phyloP scores from a whole-genome alignment of 2,797 vertebrate species.

The Crax fasciolata region DNA sequence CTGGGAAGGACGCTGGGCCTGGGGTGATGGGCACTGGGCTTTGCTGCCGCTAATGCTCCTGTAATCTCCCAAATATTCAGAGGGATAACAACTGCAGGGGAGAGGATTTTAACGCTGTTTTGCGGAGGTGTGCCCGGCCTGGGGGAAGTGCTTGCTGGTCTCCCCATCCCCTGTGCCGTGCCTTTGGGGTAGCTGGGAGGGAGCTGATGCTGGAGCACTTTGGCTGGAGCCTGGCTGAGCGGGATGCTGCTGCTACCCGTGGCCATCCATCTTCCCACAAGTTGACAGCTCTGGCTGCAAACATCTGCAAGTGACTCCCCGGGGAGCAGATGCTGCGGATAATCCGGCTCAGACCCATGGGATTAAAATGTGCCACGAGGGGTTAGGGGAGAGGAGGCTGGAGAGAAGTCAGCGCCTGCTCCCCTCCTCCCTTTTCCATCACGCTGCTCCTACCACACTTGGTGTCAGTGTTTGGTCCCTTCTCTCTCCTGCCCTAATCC shows the following conservation, averaged over 20 bases:
- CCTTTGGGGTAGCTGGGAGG: not conserved
- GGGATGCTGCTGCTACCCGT: not conserved
- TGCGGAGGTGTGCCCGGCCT: not conserved
- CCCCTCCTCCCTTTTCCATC: not conserved
- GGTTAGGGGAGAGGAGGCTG: not conserved
- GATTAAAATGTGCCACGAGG: slow-evolving; percentile 74
- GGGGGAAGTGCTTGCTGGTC: not conserved
- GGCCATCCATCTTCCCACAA: not conserved
- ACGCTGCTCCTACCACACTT: fast-evolving
- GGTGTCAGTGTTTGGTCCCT: not conserved
- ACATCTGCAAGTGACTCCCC: slow-evolving; percentile 71
- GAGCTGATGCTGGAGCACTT: not conserved
- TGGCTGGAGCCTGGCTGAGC: fast-evolving
- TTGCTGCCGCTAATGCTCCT: slow-evolving; percentile 40
- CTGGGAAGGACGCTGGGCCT: fast-evolving
- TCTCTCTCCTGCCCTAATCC: not conserved
- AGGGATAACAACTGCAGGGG: slow-evolving; percentile 57
- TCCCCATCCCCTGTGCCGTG: fast-evolving
- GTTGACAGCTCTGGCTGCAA: slow-evolving; percentile 21
- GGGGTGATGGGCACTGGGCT: slow-evolving; percentile 15
- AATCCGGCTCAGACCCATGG: slow-evolving; percentile 75
- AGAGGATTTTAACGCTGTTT: slow-evolving; percentile 45
- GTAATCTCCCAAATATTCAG: slow-evolving; percentile 66
- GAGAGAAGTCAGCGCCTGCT: not conserved
- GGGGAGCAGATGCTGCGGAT: slow-evolving; percentile 80